Evolutionary conservation across 2,888 invertebrate genomes (phyloP).

Genomic region (Frankliniella fusca): DNA sequence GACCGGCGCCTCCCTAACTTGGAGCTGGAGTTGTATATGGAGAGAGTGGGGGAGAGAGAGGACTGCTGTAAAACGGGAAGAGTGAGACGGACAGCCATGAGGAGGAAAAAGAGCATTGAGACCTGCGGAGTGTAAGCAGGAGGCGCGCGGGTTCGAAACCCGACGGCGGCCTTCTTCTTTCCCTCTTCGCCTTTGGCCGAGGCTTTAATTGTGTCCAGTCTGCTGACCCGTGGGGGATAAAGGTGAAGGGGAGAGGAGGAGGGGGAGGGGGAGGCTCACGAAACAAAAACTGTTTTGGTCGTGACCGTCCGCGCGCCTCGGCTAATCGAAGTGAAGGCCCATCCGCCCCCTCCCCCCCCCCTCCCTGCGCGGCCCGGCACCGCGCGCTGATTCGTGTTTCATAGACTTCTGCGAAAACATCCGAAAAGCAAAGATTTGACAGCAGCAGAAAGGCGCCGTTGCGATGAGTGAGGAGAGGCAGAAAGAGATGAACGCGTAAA

Average conservation of each 20-base stretch:
- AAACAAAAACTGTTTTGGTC: not conserved
- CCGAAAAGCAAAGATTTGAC: not conserved
- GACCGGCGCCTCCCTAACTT: too few relatives aligned
- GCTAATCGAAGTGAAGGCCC: too few relatives aligned
- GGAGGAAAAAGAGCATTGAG: too few relatives aligned
- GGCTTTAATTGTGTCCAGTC: not conserved
- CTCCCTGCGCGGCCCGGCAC: not conserved
- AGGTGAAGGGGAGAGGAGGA: too few relatives aligned
- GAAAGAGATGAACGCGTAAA: too few relatives aligned
- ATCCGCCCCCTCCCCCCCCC: too few relatives aligned
- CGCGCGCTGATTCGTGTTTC: constrained; percentile 5
- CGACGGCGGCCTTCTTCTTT: too few relatives aligned
- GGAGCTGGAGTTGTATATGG: too few relatives aligned
- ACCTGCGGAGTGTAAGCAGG: not conserved
- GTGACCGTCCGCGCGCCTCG: not conserved
- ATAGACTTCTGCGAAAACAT: not conserved
- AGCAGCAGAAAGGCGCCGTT: too few relatives aligned
- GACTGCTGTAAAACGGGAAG: not conserved
- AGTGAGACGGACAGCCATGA: not conserved
- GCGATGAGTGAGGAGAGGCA: too few relatives aligned
- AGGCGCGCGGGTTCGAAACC: too few relatives aligned
- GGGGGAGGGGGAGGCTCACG: not conserved
- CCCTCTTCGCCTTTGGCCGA: not conserved
- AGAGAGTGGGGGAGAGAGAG: too few relatives aligned
- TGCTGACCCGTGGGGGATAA: not conserved